Evolutionary conservation across 2,113 vertebrate species (phyloP), one percentile per base, ranked within the genome.

Genomic region (Cyrtonyx montezumae): DNA sequence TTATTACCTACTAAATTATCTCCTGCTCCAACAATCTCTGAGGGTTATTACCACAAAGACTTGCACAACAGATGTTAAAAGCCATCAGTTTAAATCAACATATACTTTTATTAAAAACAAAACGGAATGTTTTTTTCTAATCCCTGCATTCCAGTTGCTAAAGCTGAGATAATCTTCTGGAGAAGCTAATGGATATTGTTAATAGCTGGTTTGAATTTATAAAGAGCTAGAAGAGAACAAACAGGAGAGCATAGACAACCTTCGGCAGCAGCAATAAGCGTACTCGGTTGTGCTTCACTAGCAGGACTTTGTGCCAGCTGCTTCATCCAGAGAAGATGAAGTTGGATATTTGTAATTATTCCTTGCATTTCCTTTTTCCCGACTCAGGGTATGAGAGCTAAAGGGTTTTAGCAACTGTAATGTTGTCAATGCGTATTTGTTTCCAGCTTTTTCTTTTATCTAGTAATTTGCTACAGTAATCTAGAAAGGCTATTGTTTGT

Each of bases 61-160:
- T 96, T 96, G 88, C 93, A 96, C 90, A 97, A 95, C 90, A 96
- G 91, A 96, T 96, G 91, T 96, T 96, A 95, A 96, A 96, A 94
- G 82, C 76, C 90, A 94, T 88, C 92, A 69, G 85, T 92, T 96
- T 95, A 95, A 95, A 95, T 96, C 95, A 95, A 97, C 93, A 92
- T 91, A 93, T 94, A 96, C 91, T 97, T 94, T 95, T 92, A 93
- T 93, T 96, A 95, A 94, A 97, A 95, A 90, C 94, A 94, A 97
- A 96, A 92, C 63, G 2, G 1, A 96, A 90, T 90, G 84, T 45
- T 74, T 88, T 74, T 94, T 74, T 34, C 76, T 95, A 95, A 96
- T 93, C 91, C 80, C 79, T 91, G 71, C 96, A 97, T 97, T 96
- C 96, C 95, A 97, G 90, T 91, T 15, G 6, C 87, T 90, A 96